Conservation (phyloP, 2,113 vertebrate species). For the Spilogale gracilis region DNA sequence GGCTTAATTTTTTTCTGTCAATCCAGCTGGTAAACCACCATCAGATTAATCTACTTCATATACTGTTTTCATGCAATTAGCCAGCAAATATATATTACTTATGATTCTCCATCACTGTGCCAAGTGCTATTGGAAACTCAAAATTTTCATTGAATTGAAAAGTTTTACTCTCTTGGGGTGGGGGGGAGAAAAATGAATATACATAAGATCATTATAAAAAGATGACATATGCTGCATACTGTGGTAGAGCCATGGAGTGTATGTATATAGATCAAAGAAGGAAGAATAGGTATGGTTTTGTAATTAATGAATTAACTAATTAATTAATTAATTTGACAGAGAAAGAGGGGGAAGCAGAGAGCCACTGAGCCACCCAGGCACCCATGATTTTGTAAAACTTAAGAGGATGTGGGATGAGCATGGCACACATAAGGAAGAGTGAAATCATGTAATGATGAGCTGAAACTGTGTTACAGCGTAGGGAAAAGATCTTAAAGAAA, state of each 20-base stretch:
- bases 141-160: slow-evolving; percentile 26
- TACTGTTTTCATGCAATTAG: slow-evolving; percentile 27
- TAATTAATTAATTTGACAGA: too few species aligned
- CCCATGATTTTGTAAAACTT: neutral
- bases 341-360: too few species aligned
- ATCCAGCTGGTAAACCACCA: neutral
- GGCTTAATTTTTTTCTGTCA: neutral
- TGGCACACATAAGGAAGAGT: neutral
- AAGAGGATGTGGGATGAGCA: neutral
- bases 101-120: neutral
- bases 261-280: neutral
- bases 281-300: neutral
- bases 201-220: slow-evolving; percentile 19
- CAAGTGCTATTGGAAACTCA: neutral
- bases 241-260: neutral
- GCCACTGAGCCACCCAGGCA: too few species aligned
- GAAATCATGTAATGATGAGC: neutral
- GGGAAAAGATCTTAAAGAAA: neutral
- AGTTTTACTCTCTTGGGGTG: neutral
- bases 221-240: neutral
- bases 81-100: neutral
- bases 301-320: neutral
- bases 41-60: slow-evolving; percentile 20
- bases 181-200: neutral
- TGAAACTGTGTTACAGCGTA: neutral